phyloP scores from a whole-genome alignment of 2,113 vertebrate genomes.

The Poeciliopsis turrubarensis region DNA sequence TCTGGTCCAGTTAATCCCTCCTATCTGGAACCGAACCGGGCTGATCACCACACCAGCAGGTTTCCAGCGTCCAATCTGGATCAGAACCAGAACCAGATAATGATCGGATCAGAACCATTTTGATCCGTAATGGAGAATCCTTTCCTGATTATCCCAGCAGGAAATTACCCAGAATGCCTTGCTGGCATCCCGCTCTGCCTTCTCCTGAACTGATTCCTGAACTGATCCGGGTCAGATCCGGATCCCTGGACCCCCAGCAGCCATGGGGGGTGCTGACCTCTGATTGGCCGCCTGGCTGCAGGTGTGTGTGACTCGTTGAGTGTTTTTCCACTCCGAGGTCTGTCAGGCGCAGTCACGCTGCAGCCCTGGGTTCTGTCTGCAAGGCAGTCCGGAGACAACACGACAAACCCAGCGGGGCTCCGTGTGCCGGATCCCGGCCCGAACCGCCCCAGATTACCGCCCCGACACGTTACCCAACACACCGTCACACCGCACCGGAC shows the following conservation, averaged over 20 bases:
- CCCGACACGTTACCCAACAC: neutral
- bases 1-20: too few relatives aligned
- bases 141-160: too few relatives aligned
- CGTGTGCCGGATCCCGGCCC: neutral
- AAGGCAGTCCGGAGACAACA: slow-evolving; percentile 21
- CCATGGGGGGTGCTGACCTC: neutral
- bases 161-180: too few relatives aligned
- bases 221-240: too few relatives aligned
- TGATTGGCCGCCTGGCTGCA: neutral
- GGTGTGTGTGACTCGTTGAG: slow-evolving; percentile 2
- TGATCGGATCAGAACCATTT: neutral
- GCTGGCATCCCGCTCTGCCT: too few relatives aligned
- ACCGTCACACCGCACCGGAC: neutral
- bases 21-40: too few relatives aligned
- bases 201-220: too few relatives aligned
- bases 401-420: neutral
- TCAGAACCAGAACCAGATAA: too few relatives aligned
- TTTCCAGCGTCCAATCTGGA: neutral
- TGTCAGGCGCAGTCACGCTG: neutral
- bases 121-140: too few relatives aligned
- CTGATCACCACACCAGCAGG: too few relatives aligned
- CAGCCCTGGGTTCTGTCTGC: slow-evolving; percentile 22
- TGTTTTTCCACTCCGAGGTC: neutral
- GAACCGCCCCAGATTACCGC: neutral
- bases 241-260: neutral